A percentile compares a stretch with the other conserved stretches of the same genome.
phyloP scores from a whole-genome alignment of 2,797 vertebrate species.

The Myotis daubentonii region DNA sequence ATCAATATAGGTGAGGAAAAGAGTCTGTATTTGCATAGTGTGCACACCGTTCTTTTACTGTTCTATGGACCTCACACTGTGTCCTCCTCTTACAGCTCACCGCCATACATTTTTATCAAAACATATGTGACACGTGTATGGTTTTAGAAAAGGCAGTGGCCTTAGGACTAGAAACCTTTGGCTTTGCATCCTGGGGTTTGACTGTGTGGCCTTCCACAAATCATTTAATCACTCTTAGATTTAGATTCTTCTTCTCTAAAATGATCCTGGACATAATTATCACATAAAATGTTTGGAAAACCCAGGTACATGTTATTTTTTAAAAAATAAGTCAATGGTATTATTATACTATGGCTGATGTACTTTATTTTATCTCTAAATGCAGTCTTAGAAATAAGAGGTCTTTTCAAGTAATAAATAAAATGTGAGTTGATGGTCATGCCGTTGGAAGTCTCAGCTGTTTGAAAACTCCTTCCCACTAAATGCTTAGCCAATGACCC shows the following conservation, averaged over 20 bases:
- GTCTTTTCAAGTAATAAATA: background rate
- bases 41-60: background rate
- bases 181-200: background rate
- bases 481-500: background rate
- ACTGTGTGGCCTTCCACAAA: background rate
- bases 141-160: background rate
- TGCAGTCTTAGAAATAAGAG: background rate
- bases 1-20: background rate
- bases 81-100: background rate
- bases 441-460: background rate
- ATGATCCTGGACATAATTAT: background rate
- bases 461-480: background rate
- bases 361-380: background rate
- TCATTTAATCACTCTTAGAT: background rate
- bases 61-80: background rate
- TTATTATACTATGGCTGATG: background rate
- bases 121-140: background rate
- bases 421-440: background rate
- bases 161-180: background rate
- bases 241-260: constrained; percentile 22
- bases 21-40: background rate
- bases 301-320: background rate
- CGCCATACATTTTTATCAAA: background rate
- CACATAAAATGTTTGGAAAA: background rate
- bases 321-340: accelerated